These are phyloP conservation scores for Drosophila pullipes DNA, from an alignment of 2,888 invertebrate species.

Conservation along the genomic window DNA sequence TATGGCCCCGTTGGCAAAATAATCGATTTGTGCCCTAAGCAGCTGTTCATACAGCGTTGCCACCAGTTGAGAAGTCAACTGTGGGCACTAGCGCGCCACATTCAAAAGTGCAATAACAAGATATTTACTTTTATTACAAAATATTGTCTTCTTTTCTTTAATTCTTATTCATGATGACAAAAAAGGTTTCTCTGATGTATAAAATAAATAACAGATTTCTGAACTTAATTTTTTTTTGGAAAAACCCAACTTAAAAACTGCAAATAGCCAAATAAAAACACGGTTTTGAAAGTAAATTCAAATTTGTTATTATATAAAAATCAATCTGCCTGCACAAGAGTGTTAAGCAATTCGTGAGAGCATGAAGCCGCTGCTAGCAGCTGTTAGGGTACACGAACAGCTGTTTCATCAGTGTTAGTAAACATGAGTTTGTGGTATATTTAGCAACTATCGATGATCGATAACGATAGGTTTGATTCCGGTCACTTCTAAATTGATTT, in stretches of 20 bases:
- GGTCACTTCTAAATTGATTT: conserved; percentile 34
- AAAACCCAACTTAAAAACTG: background rate
- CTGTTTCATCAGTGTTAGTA: conserved; percentile 39
- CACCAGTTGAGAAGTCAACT: background rate
- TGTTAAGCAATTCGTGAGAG: background rate
- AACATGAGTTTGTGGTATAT: conserved; percentile 6
- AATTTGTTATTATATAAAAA: background rate
- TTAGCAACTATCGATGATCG: conserved; percentile 41
- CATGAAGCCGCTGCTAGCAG: background rate
- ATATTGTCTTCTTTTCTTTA: conserved; percentile 60
- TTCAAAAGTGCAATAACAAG: background rate
- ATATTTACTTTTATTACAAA: conserved; percentile 35
- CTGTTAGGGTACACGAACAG: conserved; percentile 28
- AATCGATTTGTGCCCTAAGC: conserved; percentile 8
- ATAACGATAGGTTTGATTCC: conserved; percentile 36
- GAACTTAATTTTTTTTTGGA: no score
- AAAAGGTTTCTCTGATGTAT: conserved; percentile 61
- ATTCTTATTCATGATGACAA: conserved; percentile 65
- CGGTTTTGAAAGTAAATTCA: background rate
- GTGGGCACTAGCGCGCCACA: conserved; percentile 6
- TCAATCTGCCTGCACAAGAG: background rate
- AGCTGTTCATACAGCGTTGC: conserved; percentile 25
- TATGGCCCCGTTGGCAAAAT: background rate
- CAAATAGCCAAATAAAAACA: background rate
- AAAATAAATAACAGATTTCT: conserved; percentile 68